Conservation (phyloP, 2,113 vertebrate genomes). For the Thunnus thynnus region DNA sequence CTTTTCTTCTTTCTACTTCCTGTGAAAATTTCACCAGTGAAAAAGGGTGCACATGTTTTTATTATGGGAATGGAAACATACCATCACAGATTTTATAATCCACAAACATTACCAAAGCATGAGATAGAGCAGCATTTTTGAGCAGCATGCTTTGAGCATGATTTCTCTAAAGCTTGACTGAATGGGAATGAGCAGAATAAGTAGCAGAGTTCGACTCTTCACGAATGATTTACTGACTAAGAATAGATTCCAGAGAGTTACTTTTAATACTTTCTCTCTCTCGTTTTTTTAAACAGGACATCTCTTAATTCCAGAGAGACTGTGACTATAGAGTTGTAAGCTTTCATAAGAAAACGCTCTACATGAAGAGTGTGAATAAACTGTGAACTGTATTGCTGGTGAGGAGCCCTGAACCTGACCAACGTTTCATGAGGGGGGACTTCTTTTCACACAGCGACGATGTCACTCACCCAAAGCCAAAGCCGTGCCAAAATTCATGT, state of each 20-base stretch:
- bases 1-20: constrained; percentile 22
- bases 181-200: constrained; percentile 52
- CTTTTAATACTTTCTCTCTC: constrained; percentile 75
- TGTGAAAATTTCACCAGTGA: constrained; percentile 84
- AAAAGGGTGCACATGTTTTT: constrained; percentile 49
- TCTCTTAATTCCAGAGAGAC: constrained; percentile 82
- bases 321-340: constrained; percentile 71
- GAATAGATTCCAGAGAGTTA: constrained; percentile 40
- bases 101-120: constrained; percentile 50
- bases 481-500: constrained; percentile 29
- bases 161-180: constrained; percentile 59
- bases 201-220: constrained; percentile 5
- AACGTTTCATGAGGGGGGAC: constrained; percentile 69
- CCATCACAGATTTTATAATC: background rate
- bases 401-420: constrained; percentile 76
- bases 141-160: constrained; percentile 77
- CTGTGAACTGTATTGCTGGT: constrained; percentile 77
- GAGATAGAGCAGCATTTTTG: constrained; percentile 41
- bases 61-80: constrained; percentile 34
- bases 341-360: constrained; percentile 64
- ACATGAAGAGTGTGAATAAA: constrained; percentile 67
- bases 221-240: constrained; percentile 36
- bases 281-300: constrained; percentile 83
- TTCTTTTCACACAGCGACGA: constrained; percentile 74
- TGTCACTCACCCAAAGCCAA: constrained; percentile 56